Conservation (phyloP, 2,113 vertebrate genomes). For the Plestiodon gilberti region DNA sequence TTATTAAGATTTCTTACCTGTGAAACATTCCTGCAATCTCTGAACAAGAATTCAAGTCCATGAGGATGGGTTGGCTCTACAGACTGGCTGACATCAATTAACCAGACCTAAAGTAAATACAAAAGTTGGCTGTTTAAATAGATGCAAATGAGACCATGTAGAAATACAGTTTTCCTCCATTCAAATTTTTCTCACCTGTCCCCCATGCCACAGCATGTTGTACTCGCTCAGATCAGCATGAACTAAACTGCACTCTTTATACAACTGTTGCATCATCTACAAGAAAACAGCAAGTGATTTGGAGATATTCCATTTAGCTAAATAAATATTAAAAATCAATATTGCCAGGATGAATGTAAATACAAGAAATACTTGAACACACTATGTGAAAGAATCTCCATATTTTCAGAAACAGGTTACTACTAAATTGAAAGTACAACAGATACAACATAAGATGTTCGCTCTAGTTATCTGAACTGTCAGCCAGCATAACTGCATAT, state of each 20-base stretch:
- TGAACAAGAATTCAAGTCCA: conserved; percentile 93
- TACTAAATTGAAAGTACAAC: not conserved
- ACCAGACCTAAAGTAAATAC: conserved; percentile 85
- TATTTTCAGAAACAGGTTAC: not conserved
- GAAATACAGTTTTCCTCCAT: not conserved
- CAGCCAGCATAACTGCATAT: not conserved
- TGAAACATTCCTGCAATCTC: conserved; percentile 94
- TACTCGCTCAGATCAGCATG: conserved; percentile 98
- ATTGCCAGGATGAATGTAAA: not conserved
- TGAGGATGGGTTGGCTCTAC: conserved; percentile 95
- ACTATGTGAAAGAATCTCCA: not conserved
- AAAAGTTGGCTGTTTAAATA: not conserved
- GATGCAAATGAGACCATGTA: not conserved
- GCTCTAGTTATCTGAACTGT: not conserved
- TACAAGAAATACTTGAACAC: not conserved
- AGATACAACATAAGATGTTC: conserved; percentile 6
- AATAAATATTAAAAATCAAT: not conserved
- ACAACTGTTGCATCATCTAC: conserved; percentile 93
- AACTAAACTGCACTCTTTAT: conserved; percentile 89
- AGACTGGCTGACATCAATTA: conserved; percentile 98
- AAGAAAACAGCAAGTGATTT: conserved; percentile 22
- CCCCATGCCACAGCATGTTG: conserved; percentile 95
- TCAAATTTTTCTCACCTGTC: conserved; percentile 73
- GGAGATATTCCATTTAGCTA: not conserved
- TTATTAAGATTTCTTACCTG: conserved; percentile 78